Evolutionary conservation across 2,888 invertebrate genomes (phyloP).

Genomic region (Pomacea canaliculata): DNA sequence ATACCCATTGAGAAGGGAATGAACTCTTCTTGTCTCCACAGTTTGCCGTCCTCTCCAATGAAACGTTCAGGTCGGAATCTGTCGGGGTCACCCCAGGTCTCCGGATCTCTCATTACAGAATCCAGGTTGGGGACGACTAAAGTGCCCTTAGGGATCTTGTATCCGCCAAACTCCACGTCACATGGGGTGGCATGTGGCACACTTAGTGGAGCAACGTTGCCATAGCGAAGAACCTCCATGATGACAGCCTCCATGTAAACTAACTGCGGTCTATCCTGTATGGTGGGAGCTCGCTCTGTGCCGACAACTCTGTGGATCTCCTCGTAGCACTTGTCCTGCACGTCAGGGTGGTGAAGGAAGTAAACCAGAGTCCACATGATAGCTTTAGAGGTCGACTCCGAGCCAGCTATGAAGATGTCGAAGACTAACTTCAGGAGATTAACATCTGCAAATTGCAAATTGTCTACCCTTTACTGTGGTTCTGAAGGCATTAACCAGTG

Average conservation of each 20-base stretch:
- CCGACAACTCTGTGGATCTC: slow-evolving; percentile 64
- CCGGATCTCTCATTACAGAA: slow-evolving; percentile 44
- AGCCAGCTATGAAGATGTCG: slow-evolving; percentile 49
- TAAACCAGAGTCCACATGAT: slow-evolving; percentile 86
- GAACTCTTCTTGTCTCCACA: slow-evolving; percentile 34
- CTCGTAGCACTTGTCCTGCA: slow-evolving; percentile 32
- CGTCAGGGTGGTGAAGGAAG: slow-evolving; percentile 82
- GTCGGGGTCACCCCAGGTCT: slow-evolving; percentile 47
- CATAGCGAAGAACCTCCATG: no score
- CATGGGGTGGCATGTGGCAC: slow-evolving; percentile 38
- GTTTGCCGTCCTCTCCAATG: slow-evolving; percentile 38
- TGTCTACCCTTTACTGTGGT: no score
- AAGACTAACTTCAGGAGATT: slow-evolving; percentile 26
- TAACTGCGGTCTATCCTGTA: slow-evolving; percentile 34
- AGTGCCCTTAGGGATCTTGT: slow-evolving; percentile 53
- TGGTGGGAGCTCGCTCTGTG: slow-evolving; percentile 33
- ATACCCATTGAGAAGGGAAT: slow-evolving; percentile 44
- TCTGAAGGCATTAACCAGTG: no score
- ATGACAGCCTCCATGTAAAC: no score
- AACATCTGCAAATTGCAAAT: slow-evolving; percentile 23
- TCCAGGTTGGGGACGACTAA: slow-evolving; percentile 25
- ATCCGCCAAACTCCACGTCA: slow-evolving; percentile 54
- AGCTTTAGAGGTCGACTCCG: slow-evolving; percentile 83
- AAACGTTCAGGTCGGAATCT: slow-evolving; percentile 53
- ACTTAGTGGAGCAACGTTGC: no score